These are phyloP conservation scores for Jordanella pulchra DNA, from an alignment of 2,797 vertebrate genomes.

Conservation along the genomic window DNA sequence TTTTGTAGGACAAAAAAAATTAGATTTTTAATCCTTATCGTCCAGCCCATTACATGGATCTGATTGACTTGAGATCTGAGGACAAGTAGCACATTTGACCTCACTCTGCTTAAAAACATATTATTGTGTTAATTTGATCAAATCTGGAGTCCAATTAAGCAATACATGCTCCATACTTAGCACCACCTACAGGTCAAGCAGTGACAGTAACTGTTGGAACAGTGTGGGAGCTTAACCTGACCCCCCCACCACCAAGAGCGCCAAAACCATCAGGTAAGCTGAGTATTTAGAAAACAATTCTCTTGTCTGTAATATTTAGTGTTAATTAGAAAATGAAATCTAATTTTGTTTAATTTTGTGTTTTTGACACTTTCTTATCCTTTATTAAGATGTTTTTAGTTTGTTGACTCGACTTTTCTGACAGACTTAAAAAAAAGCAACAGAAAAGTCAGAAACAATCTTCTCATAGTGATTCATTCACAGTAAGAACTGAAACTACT, in stretches of 20 bases:
- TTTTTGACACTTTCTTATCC: background rate
- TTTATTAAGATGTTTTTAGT: background rate
- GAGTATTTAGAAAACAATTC: background rate
- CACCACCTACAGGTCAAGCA: constrained; percentile 2
- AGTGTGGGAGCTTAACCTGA: background rate
- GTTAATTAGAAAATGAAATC: too few relatives aligned
- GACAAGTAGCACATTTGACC: background rate
- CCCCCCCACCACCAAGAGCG: background rate
- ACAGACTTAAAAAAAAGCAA: background rate
- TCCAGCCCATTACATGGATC: background rate
- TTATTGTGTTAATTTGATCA: background rate
- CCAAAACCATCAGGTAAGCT: constrained; percentile 21
- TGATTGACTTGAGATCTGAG: background rate
- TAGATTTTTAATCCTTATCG: too few relatives aligned
- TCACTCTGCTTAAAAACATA: background rate
- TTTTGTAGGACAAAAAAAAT: too few relatives aligned
- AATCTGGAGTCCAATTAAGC: background rate
- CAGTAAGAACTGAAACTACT: background rate
- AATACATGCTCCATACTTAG: background rate
- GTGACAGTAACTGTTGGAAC: constrained; percentile 19
- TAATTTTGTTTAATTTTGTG: background rate
- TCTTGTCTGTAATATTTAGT: background rate
- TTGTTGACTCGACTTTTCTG: too few relatives aligned
- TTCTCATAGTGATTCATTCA: background rate
- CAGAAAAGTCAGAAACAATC: background rate